These are phyloP conservation scores for Pampusana beccarii DNA, from an alignment of 2,113 vertebrate genomes.

Conservation along the genomic window DNA sequence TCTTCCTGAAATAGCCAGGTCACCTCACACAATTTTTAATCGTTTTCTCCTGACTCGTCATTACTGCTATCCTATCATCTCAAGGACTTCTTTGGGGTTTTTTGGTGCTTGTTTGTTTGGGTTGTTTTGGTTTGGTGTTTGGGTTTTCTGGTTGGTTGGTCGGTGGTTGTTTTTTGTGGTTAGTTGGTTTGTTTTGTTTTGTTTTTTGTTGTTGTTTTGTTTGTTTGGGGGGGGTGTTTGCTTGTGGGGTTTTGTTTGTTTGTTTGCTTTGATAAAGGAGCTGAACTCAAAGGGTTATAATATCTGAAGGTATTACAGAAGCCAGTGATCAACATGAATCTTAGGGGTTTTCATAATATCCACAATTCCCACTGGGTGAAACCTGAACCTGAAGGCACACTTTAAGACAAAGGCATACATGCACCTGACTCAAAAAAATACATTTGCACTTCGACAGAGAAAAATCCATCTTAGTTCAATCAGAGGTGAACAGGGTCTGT, in stretches of 20 bases:
- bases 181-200: no score
- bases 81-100: not conserved
- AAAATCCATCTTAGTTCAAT: not conserved
- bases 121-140: no score
- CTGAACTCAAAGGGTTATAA: not conserved
- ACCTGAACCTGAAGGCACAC: not conserved
- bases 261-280: not conserved
- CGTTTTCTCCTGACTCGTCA: not conserved
- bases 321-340: not conserved
- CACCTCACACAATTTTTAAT: rapidly evolving
- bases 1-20: not conserved
- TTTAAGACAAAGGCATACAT: not conserved
- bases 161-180: no score
- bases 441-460: not conserved
- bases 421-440: not conserved
- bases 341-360: not conserved
- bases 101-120: no score
- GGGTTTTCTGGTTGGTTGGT: no score
- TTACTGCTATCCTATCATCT: not conserved
- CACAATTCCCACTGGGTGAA: not conserved
- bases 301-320: not conserved
- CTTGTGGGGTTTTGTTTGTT: no score
- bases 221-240: no score
- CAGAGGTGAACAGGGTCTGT: not conserved
- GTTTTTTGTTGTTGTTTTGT: no score